phyloP scores from a whole-genome alignment of 2,888 invertebrate species.

The Drosophila hawaiiensis region DNA sequence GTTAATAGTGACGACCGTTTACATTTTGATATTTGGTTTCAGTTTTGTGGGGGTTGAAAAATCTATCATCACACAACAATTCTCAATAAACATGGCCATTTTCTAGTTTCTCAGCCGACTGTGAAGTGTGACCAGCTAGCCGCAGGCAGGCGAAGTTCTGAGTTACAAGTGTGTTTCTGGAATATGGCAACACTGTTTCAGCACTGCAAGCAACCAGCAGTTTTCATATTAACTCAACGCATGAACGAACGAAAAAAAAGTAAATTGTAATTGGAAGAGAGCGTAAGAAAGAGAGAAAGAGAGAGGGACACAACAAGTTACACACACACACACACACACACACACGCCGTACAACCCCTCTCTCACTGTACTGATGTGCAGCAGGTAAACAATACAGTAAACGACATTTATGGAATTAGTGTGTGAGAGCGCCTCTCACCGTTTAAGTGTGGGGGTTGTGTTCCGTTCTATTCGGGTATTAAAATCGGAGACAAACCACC shows the following conservation, averaged over 20 bases:
- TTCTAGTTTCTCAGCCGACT: constrained; percentile 27
- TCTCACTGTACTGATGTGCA: constrained; percentile 37
- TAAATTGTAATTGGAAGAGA: constrained; percentile 43
- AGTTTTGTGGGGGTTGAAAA: constrained; percentile 45
- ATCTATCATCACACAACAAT: constrained; percentile 20
- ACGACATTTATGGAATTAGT: constrained; percentile 49
- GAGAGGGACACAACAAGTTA: constrained; percentile 21
- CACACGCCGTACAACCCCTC: constrained; percentile 40
- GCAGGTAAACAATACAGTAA: constrained; percentile 72
- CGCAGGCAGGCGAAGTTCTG: constrained; percentile 9
- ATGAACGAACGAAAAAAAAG: constrained; percentile 48
- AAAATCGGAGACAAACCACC: constrained; percentile 46
- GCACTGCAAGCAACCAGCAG: constrained; percentile 28
- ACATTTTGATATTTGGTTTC: constrained; percentile 18
- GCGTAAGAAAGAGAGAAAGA: constrained; percentile 16
- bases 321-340: constrained; percentile 11
- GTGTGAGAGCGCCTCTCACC: constrained; percentile 47
- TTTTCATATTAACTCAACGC: constrained; percentile 38
- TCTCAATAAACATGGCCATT: constrained; percentile 46
- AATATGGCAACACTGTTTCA: constrained; percentile 37
- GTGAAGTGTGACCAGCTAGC: constrained; percentile 48
- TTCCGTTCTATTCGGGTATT: constrained; percentile 30
- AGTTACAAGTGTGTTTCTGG: constrained; percentile 44
- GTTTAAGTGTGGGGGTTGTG: constrained; percentile 49
- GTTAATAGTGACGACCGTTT: constrained; percentile 24